Evolutionary conservation across 2,797 vertebrate genomes (phyloP), one percentile per base, ranked within the genome.

Genomic region (Natrix natrix): DNA sequence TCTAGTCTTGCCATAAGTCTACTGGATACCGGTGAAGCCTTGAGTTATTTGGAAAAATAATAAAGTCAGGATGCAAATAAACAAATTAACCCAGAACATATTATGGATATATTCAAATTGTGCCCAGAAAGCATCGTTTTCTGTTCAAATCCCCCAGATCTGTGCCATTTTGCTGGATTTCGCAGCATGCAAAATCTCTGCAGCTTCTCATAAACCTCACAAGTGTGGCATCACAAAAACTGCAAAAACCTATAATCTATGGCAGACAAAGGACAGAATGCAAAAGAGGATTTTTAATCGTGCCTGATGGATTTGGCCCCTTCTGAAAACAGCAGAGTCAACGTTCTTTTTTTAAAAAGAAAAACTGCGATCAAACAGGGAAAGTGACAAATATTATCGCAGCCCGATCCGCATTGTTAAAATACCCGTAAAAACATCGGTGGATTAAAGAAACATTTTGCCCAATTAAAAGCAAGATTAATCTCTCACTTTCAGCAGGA

Each of bases 241-340:
- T 14, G 74, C 87, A 93, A 96, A 96, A 26, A 24, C 7, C 93
- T 55, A 94, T 93, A 95, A 91, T 66, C 93, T 93, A 92, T 91
- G 91, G 92, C 43, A 59, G 8, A 7, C 63, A 52, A 14, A 87
- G 93, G 32, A 37, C 32, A 37, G 32, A 37, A 37, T 48, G 48
- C 93, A 48, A 59, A 89, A 56, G 14, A 28, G 8, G 87, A 93
- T 93, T 96, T 95, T 94, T 89, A 60, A 55, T 94, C 92, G 93
- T 91, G 89, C 95, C 96, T 95, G 94, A 95, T 90, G 92, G 95
- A 96, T 94, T 93, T 93, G 96, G 94, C 28, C 95, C 95, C 94
- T 55, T 94, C 92, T 95, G 92, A 96, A 37, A 96, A 92, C 93
- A 91, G 94, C 89, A 93, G 95, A 48, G 89, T 95, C 96, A 95